Evolutionary conservation across 2,113 vertebrate species (phyloP).

Genomic region (Okapia johnstoni): DNA sequence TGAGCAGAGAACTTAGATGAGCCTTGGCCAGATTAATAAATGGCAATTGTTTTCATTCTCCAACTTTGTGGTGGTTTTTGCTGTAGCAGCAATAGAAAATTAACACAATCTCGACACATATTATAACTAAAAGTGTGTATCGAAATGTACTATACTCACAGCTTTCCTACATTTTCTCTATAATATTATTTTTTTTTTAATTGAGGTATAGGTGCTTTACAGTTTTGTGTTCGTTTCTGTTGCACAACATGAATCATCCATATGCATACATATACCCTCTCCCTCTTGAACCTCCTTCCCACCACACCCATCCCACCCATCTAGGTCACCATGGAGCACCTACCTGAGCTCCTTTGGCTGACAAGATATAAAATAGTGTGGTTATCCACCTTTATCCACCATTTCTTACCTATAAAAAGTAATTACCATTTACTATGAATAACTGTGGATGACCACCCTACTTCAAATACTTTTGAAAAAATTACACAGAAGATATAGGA

Average conservation of each 20-base stretch:
- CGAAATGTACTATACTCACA: no score
- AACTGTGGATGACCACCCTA: neutral
- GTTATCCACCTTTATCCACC: neutral
- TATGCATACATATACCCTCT: neutral
- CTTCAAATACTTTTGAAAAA: neutral
- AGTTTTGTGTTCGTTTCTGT: neutral
- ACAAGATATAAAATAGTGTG: neutral
- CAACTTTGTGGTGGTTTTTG: neutral
- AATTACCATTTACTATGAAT: neutral
- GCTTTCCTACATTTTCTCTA: neutral
- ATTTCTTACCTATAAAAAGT: neutral
- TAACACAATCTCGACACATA: neutral
- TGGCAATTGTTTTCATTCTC: neutral
- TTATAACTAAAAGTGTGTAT: neutral
- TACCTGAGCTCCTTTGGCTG: neutral
- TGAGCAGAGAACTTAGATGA: neutral
- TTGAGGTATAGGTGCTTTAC: neutral
- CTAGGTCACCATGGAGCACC: neutral
- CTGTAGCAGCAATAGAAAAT: neutral
- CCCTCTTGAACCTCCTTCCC: neutral
- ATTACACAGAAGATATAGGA: neutral
- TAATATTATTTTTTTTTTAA: neutral
- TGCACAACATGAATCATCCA: neutral
- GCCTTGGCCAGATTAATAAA: neutral
- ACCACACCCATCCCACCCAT: neutral